Evolutionary conservation across 2,888 invertebrate species (phyloP).

Genomic region (Athetis lepigone): DNA sequence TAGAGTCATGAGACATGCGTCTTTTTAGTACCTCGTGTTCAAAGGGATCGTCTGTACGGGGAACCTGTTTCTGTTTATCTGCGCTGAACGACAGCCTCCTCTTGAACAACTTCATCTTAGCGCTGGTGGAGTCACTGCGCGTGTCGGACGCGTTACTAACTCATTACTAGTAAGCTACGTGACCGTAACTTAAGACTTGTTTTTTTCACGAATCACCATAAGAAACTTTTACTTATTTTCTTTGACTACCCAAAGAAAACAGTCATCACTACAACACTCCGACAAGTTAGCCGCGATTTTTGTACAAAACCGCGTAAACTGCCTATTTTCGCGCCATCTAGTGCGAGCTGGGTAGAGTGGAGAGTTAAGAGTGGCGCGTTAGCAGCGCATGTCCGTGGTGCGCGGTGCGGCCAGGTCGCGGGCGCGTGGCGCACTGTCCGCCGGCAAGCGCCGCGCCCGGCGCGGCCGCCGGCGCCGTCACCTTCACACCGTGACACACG

Average conservation of each 20-base stretch:
- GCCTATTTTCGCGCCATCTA: constrained; percentile 74
- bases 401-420: constrained; percentile 82
- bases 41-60: constrained; percentile 86
- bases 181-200: constrained; percentile 47
- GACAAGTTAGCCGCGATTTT: constrained; percentile 73
- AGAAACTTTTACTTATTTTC: constrained; percentile 65
- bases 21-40: constrained; percentile 84
- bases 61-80: constrained; percentile 88
- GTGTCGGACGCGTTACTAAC: constrained; percentile 66
- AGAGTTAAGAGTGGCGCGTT: constrained; percentile 49
- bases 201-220: constrained; percentile 46
- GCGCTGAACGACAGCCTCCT: constrained; percentile 87
- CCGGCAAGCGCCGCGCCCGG: constrained; percentile 59
- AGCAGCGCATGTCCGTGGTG: constrained; percentile 73
- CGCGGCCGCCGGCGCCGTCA: constrained; percentile 68
- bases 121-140: constrained; percentile 72
- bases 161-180: constrained; percentile 68
- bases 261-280: constrained; percentile 67
- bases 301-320: constrained; percentile 73
- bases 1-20: constrained; percentile 55
- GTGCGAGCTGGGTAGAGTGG: constrained; percentile 63
- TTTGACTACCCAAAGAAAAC: constrained; percentile 73
- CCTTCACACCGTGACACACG: constrained; percentile 71
- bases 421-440: constrained; percentile 86
- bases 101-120: constrained; percentile 88